Evolutionary conservation across 2,113 vertebrate genomes (phyloP).

Genomic region (Xenopus tropicalis): UCB_Xtro_10.0 CM004449.2:103897501-103898000

Average conservation of each 20-base stretch:
- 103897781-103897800: background rate
- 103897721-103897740: background rate
- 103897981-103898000: too few relatives aligned
- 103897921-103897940: too few relatives aligned
- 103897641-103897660: background rate
- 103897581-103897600: constrained; percentile 1
- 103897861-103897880: too few relatives aligned
- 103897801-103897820: too few relatives aligned
- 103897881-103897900: too few relatives aligned
- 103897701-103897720: background rate
- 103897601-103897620: background rate
- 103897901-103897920: too few relatives aligned
- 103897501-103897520: background rate
- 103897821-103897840: too few relatives aligned
- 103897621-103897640: background rate
- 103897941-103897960: too few relatives aligned
- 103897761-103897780: background rate
- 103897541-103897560: constrained; percentile 9
- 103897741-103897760: background rate
- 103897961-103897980: too few relatives aligned
- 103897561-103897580: background rate
- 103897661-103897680: background rate
- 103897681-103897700: background rate
- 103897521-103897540: constrained; percentile 2
- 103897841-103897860: too few relatives aligned